Base-by-base conservation (phyloP, 2,888 invertebrate genomes). In the Synanthedon tipuliformis region DNA sequence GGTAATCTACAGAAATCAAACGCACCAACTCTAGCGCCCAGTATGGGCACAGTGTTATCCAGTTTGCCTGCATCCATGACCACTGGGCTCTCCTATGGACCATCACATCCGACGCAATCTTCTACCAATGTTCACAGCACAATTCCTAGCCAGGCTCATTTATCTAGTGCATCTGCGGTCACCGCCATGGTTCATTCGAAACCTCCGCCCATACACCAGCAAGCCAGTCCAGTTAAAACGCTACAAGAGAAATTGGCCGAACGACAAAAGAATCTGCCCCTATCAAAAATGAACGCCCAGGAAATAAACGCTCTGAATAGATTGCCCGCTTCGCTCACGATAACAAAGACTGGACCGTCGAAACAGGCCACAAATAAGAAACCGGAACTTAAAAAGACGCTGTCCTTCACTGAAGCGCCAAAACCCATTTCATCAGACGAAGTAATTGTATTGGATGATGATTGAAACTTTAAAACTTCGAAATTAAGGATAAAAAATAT, bases 221-320 rank as follows among this genome's bases (percentile, higher is more conserved):
- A 86, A 66, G 75, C 79, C 1, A 89, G 89, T 61, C 89, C 90
- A 0, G 89, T 89, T 0, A 92, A 92, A 76, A 92, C 92, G 0
- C 69, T 92, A 54, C 92, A 92, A 64, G 91, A 92, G 67, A 92
- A 92, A 70, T 71, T 92, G 53, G 92, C 92, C 0, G 92, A 92
- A 58, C 83, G 89, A 55, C 90, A 91, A 58, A 92, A 92, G 64
- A 75, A 75, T 59, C 58, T 76, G 23, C 83, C 85, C 0, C 64
- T 70, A 11, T 52, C 74, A 1, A 75, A 70, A 57, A 16, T 56
- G 1, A 56, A 54, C 8, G 16, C 63, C 0, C 60, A 74, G 23
- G 83, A 84, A 10, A 74, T 84, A 15, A 78, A 65, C 15, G 77
- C 81, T 0, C 78, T 88, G 53, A 81, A 79, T 58, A 82, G 84